Percentiles rank a stretch among this genome's conserved stretches.
phyloP scores from a whole-genome alignment of 2,888 invertebrate species.

The Nematopogon swammerdamellus region DNA sequence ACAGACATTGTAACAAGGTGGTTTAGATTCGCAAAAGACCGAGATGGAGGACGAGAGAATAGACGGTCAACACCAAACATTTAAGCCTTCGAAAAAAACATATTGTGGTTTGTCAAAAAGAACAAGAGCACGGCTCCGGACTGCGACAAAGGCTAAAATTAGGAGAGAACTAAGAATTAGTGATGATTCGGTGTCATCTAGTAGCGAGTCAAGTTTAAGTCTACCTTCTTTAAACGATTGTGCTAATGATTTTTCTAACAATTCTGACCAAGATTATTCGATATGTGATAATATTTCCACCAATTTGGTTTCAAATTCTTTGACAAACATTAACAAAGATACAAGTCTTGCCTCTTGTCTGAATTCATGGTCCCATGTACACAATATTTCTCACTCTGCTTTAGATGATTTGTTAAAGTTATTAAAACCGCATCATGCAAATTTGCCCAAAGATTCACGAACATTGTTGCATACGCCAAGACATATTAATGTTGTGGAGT shows the following conservation, averaged over 20 bases:
- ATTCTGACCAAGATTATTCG: background rate
- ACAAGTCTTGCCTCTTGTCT: background rate
- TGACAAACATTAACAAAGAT: background rate
- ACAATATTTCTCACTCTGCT: conserved; percentile 8
- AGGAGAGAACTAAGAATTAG: no score
- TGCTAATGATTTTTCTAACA: background rate
- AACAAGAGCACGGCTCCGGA: no score
- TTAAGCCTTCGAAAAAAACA: background rate
- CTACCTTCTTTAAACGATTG: background rate
- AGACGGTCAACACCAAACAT: background rate
- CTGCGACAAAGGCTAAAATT: no score
- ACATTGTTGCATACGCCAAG: conserved; percentile 1
- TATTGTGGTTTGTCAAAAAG: no score
- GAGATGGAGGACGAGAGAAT: background rate
- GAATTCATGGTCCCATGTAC: conserved; percentile 3
- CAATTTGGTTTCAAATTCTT: conserved; percentile 1
- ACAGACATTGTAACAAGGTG: background rate
- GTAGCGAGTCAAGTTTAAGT: background rate
- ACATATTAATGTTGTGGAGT: background rate
- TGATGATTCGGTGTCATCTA: no score
- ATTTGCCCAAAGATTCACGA: conserved; percentile 1
- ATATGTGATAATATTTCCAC: background rate
- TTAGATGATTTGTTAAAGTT: conserved; percentile 3
- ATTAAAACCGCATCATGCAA: conserved; percentile 1
- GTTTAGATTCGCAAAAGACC: background rate